Percentiles rank a stretch among this genome's conserved stretches.
phyloP scores from a whole-genome alignment of 2,888 invertebrate species.

The Vanessa cardui region DNA sequence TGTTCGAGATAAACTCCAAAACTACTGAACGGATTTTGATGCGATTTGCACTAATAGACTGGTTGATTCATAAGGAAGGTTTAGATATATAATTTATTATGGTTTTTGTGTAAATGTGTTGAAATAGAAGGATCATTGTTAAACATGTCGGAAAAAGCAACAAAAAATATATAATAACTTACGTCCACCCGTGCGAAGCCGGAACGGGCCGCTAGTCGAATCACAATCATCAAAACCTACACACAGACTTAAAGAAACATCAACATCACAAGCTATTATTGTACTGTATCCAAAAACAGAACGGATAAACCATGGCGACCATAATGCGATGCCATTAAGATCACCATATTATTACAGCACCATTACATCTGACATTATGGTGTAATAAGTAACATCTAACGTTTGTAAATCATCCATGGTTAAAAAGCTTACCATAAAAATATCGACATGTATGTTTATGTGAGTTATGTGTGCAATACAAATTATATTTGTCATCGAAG shows the following conservation, averaged over 20 bases:
- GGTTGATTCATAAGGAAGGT: no score
- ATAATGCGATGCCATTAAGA: conserved; percentile 42
- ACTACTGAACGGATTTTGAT: no score
- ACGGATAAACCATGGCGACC: conserved; percentile 32
- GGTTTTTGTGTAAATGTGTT: no score
- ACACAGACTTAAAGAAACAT: not conserved
- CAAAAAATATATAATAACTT: no score
- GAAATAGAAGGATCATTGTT: no score
- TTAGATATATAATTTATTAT: no score
- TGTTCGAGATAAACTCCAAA: no score
- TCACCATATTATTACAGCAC: conserved; percentile 43
- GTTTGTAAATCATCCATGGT: conserved; percentile 40
- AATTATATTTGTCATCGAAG: conserved; percentile 14
- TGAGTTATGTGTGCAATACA: not conserved
- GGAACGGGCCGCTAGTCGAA: no score
- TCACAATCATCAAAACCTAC: not conserved
- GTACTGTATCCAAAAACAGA: conserved; percentile 26
- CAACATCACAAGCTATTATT: conserved; percentile 11
- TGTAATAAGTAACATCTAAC: conserved; percentile 40
- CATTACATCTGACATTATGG: conserved; percentile 44
- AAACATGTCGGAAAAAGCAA: no score
- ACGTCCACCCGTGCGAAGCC: no score
- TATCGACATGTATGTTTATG: conserved; percentile 29
- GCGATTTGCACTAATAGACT: no score
- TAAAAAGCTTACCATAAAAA: conserved; percentile 35